A percentile compares a stretch with the other conserved stretches of the same genome.
These are phyloP conservation scores for Distichodus sexfasciatus DNA, from an alignment of 2,797 vertebrate genomes.

Conservation along the genomic window DNA sequence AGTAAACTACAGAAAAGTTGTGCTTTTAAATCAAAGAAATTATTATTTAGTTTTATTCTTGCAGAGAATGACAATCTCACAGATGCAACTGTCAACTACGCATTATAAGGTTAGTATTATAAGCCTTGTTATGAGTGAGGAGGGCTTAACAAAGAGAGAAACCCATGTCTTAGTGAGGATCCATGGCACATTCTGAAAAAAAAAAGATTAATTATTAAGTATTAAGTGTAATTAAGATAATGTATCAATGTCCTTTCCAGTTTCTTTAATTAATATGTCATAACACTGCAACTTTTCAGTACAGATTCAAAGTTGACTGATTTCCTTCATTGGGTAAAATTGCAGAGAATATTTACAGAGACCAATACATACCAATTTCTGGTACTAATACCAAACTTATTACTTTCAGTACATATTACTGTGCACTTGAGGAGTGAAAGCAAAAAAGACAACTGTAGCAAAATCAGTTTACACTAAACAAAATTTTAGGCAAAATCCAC, in stretches of 20 bases:
- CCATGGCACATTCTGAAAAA: slow-evolving; percentile 69
- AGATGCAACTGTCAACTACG: slow-evolving; percentile 70
- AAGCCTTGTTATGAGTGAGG: slow-evolving; percentile 62
- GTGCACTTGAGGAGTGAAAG: no score
- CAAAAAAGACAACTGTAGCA: no score
- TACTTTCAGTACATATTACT: no score
- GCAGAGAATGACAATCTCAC: slow-evolving; percentile 11
- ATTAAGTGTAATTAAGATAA: neutral
- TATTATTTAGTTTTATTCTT: no score
- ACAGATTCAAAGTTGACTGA: neutral
- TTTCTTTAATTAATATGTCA: neutral
- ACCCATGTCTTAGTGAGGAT: slow-evolving; percentile 68
- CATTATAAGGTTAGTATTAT: slow-evolving; percentile 56
- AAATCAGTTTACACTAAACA: no score
- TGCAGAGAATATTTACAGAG: no score
- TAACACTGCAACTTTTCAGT: neutral
- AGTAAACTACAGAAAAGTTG: no score
- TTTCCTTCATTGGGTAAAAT: no score
- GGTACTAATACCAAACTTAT: neutral
- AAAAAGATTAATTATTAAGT: slow-evolving; percentile 1
- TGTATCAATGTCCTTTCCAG: no score
- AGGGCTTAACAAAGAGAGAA: slow-evolving; percentile 48
- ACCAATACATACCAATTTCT: neutral
- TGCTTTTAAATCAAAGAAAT: neutral
- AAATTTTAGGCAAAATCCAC: no score